Base-by-base conservation (phyloP, 2,888 invertebrate genomes). In the Anarsia innoxiella region DNA sequence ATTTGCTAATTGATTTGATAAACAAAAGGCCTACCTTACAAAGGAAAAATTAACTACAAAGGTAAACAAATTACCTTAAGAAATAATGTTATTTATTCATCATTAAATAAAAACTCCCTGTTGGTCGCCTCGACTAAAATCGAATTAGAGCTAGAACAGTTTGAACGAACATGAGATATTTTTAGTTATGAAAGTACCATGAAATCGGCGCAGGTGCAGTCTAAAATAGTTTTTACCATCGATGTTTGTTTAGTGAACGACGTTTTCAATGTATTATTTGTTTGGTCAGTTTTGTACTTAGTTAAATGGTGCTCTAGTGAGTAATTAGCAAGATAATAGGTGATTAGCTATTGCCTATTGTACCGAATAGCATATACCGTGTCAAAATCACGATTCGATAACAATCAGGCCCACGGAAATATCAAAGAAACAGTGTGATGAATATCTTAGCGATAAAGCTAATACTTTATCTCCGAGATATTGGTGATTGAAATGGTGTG, bases 221-320 rank as follows among this genome's bases (percentile, higher is more conserved):
- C 40, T 36, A 41, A 46, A 53, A 45, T 61, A 31, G 41, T 48
- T 44, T 56, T 59, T 46, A 59, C 57, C 49, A 40, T 66, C 36
- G 39, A 41, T 42, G 28, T 59, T 45, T 67, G 62, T 45, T 43
- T 69, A 40, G 39, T 56, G 37, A 73, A 66, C 46, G 73, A 73
- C 51, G 54, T 42, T 44, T 42, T 70, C 30, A 59, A 59, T 50
- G 36, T 63, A 25, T 32, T 63, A 26, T 23, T 68, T n/a, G 34
- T 66, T 37, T 65, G 65, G 72, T 73, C 57, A 57, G 64, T 56
- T n/a, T n/a, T n/a, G n/a, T n/a, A n/a, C n/a, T n/a, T n/a, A n/a
- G n/a, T n/a, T n/a, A n/a, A n/a, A n/a, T n/a, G n/a, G n/a, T n/a
- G n/a, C n/a, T n/a, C n/a, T n/a, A n/a, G n/a, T n/a, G n/a, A n/a